Conservation (phyloP, 2,113 vertebrate species). For the Zosterops japonicus region DNA sequence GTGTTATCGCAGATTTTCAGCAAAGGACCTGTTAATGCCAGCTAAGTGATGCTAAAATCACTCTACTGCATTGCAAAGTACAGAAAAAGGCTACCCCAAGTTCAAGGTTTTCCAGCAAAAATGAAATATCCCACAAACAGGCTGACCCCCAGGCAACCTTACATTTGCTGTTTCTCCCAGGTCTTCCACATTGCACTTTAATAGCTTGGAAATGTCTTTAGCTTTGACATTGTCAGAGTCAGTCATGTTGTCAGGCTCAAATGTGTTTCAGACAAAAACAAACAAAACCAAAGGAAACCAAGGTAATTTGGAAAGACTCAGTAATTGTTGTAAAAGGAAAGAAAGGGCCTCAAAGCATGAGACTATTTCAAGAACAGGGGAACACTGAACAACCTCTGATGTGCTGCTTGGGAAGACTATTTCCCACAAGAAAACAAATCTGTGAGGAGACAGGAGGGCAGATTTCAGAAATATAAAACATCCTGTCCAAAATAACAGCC, state of each 20-base stretch:
- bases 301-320: background rate
- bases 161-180: background rate
- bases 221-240: background rate
- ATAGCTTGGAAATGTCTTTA: background rate
- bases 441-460: background rate
- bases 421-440: background rate
- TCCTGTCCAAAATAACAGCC: background rate
- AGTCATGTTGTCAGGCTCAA: background rate
- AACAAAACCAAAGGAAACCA: background rate
- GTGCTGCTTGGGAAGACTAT: background rate
- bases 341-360: background rate
- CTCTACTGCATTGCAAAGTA: background rate
- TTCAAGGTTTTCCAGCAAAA: background rate
- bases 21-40: background rate
- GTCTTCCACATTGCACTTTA: background rate
- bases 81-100: accelerated
- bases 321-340: background rate
- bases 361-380: background rate
- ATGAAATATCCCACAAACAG: background rate
- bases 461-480: background rate
- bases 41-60: background rate
- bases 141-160: background rate
- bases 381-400: background rate
- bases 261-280: background rate
- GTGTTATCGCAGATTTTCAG: background rate